Base-by-base conservation (phyloP, 2,113 vertebrate species). In the Apodemus speciosus region DNA sequence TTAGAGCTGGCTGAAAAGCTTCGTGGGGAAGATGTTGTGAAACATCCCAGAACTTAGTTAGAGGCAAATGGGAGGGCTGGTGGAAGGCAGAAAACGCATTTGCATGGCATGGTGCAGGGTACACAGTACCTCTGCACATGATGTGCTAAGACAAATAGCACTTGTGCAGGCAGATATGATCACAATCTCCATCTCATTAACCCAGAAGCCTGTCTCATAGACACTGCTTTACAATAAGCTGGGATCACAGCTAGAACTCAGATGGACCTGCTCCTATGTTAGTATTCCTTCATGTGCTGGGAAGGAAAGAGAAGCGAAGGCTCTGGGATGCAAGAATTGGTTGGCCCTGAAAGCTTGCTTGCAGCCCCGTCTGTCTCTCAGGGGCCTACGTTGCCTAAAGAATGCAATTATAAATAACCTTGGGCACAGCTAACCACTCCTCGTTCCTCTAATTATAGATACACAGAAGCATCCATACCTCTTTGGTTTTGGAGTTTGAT, bases 291-390 rank as follows among this genome's bases (percentile, higher is more conserved):
- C 35, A 32, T 9, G 60, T 80, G 8, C 77, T 66, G 60, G 43
- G 49, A 88, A 73, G 77, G 14, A 46, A 68, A 32, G n/a, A 89
- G 51, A 92, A 51, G 68, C 7, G 64, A 73, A 85, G 3, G 23
- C 25, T 21, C 30, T 68, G 3, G 71, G 32, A 75, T 92, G 5
- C 0, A 40, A 51, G 58, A 53, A 30, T 40, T 90, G 64, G 66
- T 40, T 90, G 64, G 66, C 68, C 13, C 76, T 90, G 58, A 25
- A 86, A 64, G 30, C 30, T 90, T 92, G 32, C 32, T 88, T 90
- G 53, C 60, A 32, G 20, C 27, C 76, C 51, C 25, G 15, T 76
- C 51, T 25, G 15, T 76, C 40, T 77, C 56, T 92, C 53, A 72
- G 35, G 73, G 15, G 71, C 80, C 80, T n/a, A 49, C 4, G 2